Evolutionary conservation across 2,888 invertebrate species (phyloP), one percentile per base, ranked within the genome.

Genomic region (Taphrorychus bicolor): DNA sequence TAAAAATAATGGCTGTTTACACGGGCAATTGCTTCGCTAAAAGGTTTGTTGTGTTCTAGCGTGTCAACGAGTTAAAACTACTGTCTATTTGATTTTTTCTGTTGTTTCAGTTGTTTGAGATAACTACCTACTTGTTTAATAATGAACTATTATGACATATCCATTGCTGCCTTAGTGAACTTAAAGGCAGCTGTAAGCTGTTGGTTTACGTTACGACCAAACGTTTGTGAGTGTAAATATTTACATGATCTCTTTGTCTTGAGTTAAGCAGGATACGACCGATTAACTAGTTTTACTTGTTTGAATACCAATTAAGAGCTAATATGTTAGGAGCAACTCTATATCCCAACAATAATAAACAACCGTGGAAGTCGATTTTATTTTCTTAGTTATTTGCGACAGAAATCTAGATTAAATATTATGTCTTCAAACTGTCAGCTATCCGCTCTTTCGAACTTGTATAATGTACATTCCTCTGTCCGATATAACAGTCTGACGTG

Each of bases 1-100:
- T 51, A 14, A 40, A 52, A 51, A 51, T 59, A 59, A 59, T 59
- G 18, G 40, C 23, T 59, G 40, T 51, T 59, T 59, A 40, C 41
- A 59, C 21, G 59, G 19, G 9, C 41, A 52, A 59, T 59, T 40
- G 40, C 49, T 32, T 21, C 7, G 41, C 59, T 59, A 51, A 59
- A 59, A 40, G 48, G n/a, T 18, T 23, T 22, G 48, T 58, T 58
- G 40, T 51, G 52, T 52, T 59, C 32, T 11, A 51, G 17, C 17
- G 3, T 63, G 7, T 16, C 17, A 14, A 7, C 32, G 3, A 32
- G 11, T 45, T 45, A 2, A 45, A 45, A 45, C 5, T 45, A 14
- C 0, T 45, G 17, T 45, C 17, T 11, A 32, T 32, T 32, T 32
- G 32, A 32, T 32, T 32, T 32, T 32, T 32, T 9, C 11, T 32